Percentiles rank a stretch among this genome's conserved stretches.
phyloP scores from a whole-genome alignment of 2,888 invertebrate species.

The Drosophila pseudotalamancana region DNA sequence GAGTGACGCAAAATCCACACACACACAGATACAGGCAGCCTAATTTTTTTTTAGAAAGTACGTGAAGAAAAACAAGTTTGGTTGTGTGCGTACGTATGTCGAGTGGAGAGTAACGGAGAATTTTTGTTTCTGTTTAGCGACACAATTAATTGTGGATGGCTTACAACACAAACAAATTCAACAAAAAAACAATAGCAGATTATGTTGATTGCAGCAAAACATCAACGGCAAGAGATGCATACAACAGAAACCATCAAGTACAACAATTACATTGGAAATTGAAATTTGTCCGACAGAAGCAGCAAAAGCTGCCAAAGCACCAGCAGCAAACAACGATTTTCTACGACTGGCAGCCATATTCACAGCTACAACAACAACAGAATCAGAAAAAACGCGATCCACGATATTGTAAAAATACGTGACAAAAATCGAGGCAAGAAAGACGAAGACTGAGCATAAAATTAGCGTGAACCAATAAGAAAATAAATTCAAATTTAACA shows the following conservation, averaged over 20 bases:
- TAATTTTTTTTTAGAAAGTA: slow-evolving; percentile 68
- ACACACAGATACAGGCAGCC: slow-evolving; percentile 46
- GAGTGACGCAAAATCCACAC: slow-evolving; percentile 57
- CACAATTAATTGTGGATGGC: slow-evolving; percentile 75
- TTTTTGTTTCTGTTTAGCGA: slow-evolving; percentile 63
- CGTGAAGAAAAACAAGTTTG: slow-evolving; percentile 64
- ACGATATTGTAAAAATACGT: slow-evolving; percentile 68
- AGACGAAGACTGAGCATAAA: slow-evolving; percentile 65
- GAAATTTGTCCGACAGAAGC: slow-evolving; percentile 68
- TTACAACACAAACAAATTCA: slow-evolving; percentile 57
- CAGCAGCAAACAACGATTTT: slow-evolving; percentile 43
- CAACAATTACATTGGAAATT: slow-evolving; percentile 73
- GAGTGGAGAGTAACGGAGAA: slow-evolving; percentile 65
- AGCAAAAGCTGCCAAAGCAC: slow-evolving; percentile 27
- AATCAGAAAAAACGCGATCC: slow-evolving; percentile 49
- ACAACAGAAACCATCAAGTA: slow-evolving; percentile 48
- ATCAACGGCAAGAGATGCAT: slow-evolving; percentile 44
- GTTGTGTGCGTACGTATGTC: slow-evolving; percentile 68
- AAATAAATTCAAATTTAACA: slow-evolving; percentile 30
- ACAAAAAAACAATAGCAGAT: slow-evolving; percentile 45
- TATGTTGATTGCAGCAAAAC: slow-evolving; percentile 53
- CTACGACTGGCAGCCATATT: slow-evolving; percentile 72
- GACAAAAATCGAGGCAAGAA: slow-evolving; percentile 53
- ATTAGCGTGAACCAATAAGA: slow-evolving; percentile 52
- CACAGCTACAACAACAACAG: slow-evolving; percentile 42